Base-by-base conservation (phyloP, 2,113 vertebrate species). In the Nothobranchius furzeri region DNA sequence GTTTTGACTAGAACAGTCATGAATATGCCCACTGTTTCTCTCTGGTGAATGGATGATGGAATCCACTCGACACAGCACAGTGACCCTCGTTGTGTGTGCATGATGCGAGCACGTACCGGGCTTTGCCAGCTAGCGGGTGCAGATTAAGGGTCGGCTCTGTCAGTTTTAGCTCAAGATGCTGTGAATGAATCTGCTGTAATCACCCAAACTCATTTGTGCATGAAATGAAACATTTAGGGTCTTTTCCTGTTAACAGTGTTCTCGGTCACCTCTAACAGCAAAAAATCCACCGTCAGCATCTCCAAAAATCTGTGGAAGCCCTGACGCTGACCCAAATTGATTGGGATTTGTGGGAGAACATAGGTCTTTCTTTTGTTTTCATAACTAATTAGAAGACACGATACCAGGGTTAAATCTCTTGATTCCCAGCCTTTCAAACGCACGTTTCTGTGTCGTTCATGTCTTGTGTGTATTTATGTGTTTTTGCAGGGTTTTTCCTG, bases 1-100 rank as follows among this genome's bases (percentile, higher is more conserved):
- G 85, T 85, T 86, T 83, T 65, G 80, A 78, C 73, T 78, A 73
- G 81, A 88, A 89, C 57, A 73, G 66, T 88, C 86, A 72, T 80
- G 87, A 88, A 86, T 85, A 81, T 84, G 67, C 78, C 53, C 46
- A 58, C 75, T 89, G 76, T 81, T 80, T 43, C 45, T 43, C 47
- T 47, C 64, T 50, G 52, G 25, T 87, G 87, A 89, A 85, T 85
- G 75, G 81, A 48, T 13, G 60, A 57, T 82, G 81, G 86, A 83
- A 84, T 84, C 72, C 56, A 74, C 78, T 68, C 61, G 47, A 83
- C 71, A 83, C 73, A 82, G 66, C 55, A 80, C 77, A 78, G 74
- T 86, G 87, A 84, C 87, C 78, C 69, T 77, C 77, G 69, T 70
- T 61, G 78, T 75, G 69, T 63, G 73, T 65, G 68, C 42, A 71